Evolutionary conservation across 2,888 invertebrate genomes (phyloP), one percentile per base, ranked within the genome.

Genomic region (Crioceris asparagi): DNA sequence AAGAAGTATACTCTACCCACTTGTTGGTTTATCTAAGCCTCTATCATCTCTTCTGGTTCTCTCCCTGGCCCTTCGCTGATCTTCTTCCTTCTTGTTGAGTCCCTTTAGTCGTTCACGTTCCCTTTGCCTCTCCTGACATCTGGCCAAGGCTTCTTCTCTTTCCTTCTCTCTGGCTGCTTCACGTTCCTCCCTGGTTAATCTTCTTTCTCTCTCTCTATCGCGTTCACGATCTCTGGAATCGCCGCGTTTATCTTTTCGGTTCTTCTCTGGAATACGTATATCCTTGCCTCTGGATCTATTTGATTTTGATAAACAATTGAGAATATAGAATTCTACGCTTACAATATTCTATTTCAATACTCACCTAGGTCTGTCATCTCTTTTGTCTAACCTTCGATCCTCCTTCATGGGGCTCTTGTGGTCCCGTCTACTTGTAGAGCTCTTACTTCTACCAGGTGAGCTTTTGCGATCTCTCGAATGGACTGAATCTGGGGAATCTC

Each of bases 81-180:
- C 64, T 39, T 74, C 72, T 45, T 72, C 79, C 44, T 72, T 65
- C 39, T 61, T 64, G 18, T 59, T 60, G 23, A 61, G 50, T 46
- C 64, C 66, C 42, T 68, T 68, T n/a, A 68, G 57, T 17, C 69
- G 57, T 41, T 71, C 71, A 1, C 72, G 56, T 46, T 70, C 71
- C 7, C 65, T 70, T 71, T 69, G 70, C 6, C 71, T 59, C 43
- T 71, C 70, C 37, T 83, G 74, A 35, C 80, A 79, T 44, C 83
- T 50, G 2, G 77, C 78, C 36, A 74, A 58, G 0, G 73, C 71
- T 46, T 84, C 84, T 46, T 74, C 71, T 1, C 75, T 65, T 50
- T 76, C 75, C 48, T 75, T 75, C 45, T 75, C 73, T 19, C 75
- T 58, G 1, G 72, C 73, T 1, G 72, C 71, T 52, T 74, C 74